A percentile compares a stretch with the other conserved stretches of the same genome.
Conservation (phyloP, 2,888 invertebrate species). For the Calephelis perditalis region DNA sequence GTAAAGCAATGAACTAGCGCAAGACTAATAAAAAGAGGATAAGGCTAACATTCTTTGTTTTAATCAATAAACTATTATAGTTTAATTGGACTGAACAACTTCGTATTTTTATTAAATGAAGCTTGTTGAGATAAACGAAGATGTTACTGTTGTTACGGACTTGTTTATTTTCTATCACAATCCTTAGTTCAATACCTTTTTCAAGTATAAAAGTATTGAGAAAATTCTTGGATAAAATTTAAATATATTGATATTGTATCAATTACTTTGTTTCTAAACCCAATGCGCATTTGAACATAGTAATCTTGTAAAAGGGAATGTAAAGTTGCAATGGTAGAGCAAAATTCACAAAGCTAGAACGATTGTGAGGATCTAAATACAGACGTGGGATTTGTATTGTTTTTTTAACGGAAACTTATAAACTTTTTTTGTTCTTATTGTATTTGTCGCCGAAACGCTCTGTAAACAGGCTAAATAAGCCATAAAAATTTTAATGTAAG, state of each 20-base stretch:
- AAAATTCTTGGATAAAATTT: neutral
- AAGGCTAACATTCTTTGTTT: no score
- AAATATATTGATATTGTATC: conserved; percentile 3
- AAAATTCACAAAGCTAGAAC: conserved; percentile 60
- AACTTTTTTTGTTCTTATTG: no score
- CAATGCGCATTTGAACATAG: conserved; percentile 25
- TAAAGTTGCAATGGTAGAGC: conserved; percentile 51
- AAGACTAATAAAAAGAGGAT: no score
- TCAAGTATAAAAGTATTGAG: neutral
- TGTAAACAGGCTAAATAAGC: no score
- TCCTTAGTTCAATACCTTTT: neutral
- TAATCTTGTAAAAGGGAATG: conserved; percentile 50
- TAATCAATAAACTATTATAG: no score
- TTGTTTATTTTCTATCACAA: neutral
- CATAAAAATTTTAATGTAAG: no score
- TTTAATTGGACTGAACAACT: no score
- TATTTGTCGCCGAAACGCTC: no score
- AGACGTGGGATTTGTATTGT: conserved; percentile 17
- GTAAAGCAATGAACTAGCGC: no score
- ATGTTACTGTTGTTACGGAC: no score
- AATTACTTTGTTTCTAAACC: conserved; percentile 17
- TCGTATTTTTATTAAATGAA: neutral
- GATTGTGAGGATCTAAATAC: conserved; percentile 68
- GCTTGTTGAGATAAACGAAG: no score
- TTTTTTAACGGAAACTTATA: no score